Conservation (phyloP, 1,140 invertebrate genomes). For the Zaprionus africanus region DNA sequence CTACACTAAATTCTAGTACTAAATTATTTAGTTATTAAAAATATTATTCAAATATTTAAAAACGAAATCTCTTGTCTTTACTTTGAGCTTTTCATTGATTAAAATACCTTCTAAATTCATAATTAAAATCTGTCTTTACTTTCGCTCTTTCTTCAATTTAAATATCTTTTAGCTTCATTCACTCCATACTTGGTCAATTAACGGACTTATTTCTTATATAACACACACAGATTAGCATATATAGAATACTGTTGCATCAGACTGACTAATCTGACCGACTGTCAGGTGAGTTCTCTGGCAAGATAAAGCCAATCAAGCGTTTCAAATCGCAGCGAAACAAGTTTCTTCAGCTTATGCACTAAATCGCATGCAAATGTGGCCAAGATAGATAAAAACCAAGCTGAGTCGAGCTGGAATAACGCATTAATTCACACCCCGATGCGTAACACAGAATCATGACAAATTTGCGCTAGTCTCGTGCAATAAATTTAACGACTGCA, state of each 20-base stretch:
- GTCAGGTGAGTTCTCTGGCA: not conserved
- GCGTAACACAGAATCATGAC: slow-evolving; percentile 34
- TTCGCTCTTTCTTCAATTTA: not conserved
- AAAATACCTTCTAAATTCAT: no score
- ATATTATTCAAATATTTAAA: no score
- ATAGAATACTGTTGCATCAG: not conserved
- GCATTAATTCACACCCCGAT: slow-evolving; percentile 9
- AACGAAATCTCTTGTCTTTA: no score
- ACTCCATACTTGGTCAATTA: not conserved
- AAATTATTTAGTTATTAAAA: no score
- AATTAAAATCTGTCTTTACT: no score
- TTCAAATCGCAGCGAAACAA: not conserved
- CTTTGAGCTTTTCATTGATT: not conserved
- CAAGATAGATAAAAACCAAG: not conserved
- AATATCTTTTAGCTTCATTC: not conserved
- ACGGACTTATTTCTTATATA: not conserved
- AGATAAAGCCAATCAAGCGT: not conserved
- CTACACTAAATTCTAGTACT: no score
- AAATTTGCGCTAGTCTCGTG: slow-evolving; percentile 31
- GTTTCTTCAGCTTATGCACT: not conserved
- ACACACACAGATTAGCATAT: not conserved
- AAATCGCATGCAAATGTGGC: slow-evolving; percentile 1
- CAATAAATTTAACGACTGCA: slow-evolving; percentile 34
- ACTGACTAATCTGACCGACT: slow-evolving; percentile 1
- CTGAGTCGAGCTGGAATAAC: not conserved